A percentile compares a stretch with the other conserved stretches of the same genome.
Conservation (phyloP, 2,797 vertebrate species). For the Loriculus beryllinus region DNA sequence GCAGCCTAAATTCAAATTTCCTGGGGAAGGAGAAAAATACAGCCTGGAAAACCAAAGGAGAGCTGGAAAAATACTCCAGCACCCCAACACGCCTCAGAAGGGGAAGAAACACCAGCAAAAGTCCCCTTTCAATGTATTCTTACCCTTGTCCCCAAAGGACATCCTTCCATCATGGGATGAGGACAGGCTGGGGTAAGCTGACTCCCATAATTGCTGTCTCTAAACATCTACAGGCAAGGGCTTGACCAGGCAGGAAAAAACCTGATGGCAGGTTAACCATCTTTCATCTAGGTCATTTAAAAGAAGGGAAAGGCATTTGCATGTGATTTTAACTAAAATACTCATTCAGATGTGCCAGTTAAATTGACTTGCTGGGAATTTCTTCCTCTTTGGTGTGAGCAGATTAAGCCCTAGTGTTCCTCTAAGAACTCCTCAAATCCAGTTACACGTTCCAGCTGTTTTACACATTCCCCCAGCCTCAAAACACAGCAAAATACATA, state of each 20-base stretch:
- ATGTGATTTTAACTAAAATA: neutral
- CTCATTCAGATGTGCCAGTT: neutral
- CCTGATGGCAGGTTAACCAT: neutral
- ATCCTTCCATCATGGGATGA: accelerated
- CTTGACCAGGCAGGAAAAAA: neutral
- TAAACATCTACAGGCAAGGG: neutral
- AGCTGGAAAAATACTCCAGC: neutral
- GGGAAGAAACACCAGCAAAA: neutral
- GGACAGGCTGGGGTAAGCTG: neutral
- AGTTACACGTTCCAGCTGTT: neutral
- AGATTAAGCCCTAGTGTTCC: neutral
- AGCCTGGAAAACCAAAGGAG: neutral
- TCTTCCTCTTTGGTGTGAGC: neutral
- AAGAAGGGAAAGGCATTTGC: neutral
- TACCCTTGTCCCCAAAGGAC: neutral
- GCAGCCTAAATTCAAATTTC: neutral
- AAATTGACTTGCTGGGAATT: neutral
- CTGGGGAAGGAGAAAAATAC: neutral
- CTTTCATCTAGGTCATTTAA: neutral
- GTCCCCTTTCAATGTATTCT: neutral
- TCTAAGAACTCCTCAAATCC: neutral
- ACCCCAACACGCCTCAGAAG: neutral
- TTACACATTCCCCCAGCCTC: neutral
- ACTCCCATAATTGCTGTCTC: neutral
- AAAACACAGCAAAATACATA: neutral